Percentiles rank a stretch among this genome's conserved stretches.
These are phyloP conservation scores for Drosophila teissieri DNA, from an alignment of 1,140 invertebrate genomes.

Conservation along the genomic window DNA sequence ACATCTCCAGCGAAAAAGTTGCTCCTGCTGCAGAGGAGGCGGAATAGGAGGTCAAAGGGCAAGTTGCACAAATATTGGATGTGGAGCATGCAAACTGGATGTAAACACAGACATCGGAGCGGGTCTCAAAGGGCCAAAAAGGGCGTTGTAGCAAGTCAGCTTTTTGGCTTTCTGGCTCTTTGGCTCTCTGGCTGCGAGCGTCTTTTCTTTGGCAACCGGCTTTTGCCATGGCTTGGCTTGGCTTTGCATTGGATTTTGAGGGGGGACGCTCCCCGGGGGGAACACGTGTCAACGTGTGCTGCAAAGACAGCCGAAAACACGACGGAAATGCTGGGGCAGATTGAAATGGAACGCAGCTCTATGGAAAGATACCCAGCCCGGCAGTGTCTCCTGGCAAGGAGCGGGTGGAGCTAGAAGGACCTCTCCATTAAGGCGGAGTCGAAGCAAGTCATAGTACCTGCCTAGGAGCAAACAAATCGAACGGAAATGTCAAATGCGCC, in stretches of 20 bases:
- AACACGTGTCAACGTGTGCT: constrained; percentile 70
- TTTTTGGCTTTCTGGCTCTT: constrained; percentile 56
- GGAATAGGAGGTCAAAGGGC: constrained; percentile 42
- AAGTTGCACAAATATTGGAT: constrained; percentile 66
- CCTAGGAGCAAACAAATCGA: constrained; percentile 76
- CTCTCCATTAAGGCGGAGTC: constrained; percentile 6
- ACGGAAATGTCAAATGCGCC: constrained; percentile 83
- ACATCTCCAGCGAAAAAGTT: constrained; percentile 36
- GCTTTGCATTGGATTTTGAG: background rate
- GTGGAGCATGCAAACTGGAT: constrained; percentile 63
- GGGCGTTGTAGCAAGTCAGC: constrained; percentile 57
- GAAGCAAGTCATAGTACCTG: constrained; percentile 12
- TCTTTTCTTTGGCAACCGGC: constrained; percentile 45
- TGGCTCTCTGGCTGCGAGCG: constrained; percentile 52
- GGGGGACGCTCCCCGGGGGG: constrained; percentile 43
- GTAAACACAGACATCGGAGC: constrained; percentile 67
- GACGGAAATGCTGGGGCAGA: constrained; percentile 61
- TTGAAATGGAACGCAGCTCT: constrained; percentile 55
- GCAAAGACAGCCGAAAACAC: constrained; percentile 42
- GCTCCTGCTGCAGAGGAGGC: constrained; percentile 7
- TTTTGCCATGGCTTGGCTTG: constrained; percentile 11
- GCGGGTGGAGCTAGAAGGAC: background rate
- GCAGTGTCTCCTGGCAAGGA: constrained; percentile 30
- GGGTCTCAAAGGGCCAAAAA: constrained; percentile 47
- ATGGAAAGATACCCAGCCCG: constrained; percentile 52